These are phyloP conservation scores for Vulpes vulpes DNA, from an alignment of 2,113 vertebrate genomes.

Conservation along the genomic window DNA sequence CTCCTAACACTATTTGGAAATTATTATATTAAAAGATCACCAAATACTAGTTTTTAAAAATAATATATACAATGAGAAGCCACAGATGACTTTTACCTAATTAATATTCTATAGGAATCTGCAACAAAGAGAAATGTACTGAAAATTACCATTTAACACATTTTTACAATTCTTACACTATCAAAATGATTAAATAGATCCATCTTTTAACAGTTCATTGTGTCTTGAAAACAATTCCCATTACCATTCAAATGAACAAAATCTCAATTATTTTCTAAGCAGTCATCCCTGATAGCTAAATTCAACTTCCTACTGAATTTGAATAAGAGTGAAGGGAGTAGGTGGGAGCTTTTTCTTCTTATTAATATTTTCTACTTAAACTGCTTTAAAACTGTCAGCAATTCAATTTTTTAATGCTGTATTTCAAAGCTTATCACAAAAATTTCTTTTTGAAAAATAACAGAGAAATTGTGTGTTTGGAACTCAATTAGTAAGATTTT, in stretches of 20 bases:
- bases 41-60: not conserved
- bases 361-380: conserved; percentile 34
- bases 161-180: not conserved
- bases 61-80: not conserved
- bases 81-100: not conserved
- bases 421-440: not conserved
- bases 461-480: not conserved
- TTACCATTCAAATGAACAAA: conserved; percentile 35
- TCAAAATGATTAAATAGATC: not conserved
- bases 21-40: not conserved
- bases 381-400: not conserved
- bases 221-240: not conserved
- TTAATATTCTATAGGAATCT: conserved; percentile 10
- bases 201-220: not conserved
- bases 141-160: not conserved
- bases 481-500: not conserved
- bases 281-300: conserved; percentile 5
- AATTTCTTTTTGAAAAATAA: not conserved
- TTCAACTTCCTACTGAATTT: conserved; percentile 44
- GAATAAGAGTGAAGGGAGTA: not conserved
- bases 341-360: not conserved
- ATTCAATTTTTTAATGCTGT: not conserved
- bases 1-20: not conserved
- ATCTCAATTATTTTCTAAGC: conserved; percentile 45
- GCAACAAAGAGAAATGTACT: not conserved